Evolutionary conservation across 2,888 invertebrate species (phyloP).

Genomic region (Halictus ligatus): DNA sequence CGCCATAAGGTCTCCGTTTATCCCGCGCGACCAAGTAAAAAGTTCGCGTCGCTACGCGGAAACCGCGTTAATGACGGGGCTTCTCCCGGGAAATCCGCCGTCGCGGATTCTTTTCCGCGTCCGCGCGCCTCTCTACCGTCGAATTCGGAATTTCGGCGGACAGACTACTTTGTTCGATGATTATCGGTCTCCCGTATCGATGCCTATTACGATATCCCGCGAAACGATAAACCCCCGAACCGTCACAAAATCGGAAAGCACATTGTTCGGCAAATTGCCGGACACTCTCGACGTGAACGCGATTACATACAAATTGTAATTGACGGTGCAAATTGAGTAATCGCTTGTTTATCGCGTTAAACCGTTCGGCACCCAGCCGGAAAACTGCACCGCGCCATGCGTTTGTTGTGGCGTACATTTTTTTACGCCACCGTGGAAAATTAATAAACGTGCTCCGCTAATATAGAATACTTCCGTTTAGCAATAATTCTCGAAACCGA

Average conservation of each 20-base stretch:
- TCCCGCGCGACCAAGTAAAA: neutral
- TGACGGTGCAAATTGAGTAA: conserved; percentile 9
- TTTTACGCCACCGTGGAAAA: neutral
- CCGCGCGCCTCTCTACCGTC: neutral
- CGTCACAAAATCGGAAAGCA: conserved; percentile 3
- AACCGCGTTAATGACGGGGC: neutral
- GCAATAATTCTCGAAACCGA: neutral
- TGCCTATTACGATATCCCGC: neutral
- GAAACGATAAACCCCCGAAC: neutral
- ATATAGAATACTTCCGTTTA: neutral
- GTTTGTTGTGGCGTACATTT: neutral
- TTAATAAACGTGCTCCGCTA: neutral
- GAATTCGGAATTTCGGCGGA: neutral
- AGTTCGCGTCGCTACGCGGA: neutral
- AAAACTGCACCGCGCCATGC: neutral
- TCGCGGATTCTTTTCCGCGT: neutral
- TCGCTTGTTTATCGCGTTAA: conserved; percentile 4
- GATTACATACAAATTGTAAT: conserved; percentile 14
- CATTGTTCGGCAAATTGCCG: neutral
- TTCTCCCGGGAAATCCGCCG: neutral
- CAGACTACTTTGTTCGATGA: neutral
- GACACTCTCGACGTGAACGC: conserved; percentile 3
- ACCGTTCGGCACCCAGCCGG: neutral
- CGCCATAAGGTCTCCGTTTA: conserved; percentile 10
- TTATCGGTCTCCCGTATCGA: neutral